Base-by-base conservation (phyloP, 2,113 vertebrate species). In the Odontesthes bonariensis region DNA sequence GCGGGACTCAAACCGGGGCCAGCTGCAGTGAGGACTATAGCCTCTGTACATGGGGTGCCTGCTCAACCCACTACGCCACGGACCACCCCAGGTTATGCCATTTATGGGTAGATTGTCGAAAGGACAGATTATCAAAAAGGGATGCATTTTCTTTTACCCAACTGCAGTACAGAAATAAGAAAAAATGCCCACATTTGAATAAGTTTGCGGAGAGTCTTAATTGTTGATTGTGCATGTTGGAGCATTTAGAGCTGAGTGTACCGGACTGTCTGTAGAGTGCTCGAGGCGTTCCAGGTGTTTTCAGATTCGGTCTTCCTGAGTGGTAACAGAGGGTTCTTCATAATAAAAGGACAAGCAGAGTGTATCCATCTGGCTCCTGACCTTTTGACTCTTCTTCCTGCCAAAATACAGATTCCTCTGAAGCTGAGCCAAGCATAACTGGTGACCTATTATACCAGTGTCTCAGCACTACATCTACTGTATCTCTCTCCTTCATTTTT, bases 281-380 rank as follows among this genome's bases (percentile, higher is more conserved):
- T 73, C 38, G 16, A 85, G 69, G 71, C 69, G 3, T 61, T 81
- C 63, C 68, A 85, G 64, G 20, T 73, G 81, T 69, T 58, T 69
- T 49, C 44, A 54, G 49, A 6, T 35, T 31, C 7, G 7, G 38
- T 31, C 40, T 4, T 67, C 64, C 55, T 55, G 52, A 0, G 40
- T 31, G 6, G 66, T 69, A 51, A 61, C 52, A 73, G 57, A 69
- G 38, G 62, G 51, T 73, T 72, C 64, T 82, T 71, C 70, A 51
- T 44, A 51, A 56, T 82, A 32, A 78, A 84, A 89, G 75, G 84
- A 85, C 79, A 69, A 73, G 75, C 56, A 56, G 55, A 73, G 51
- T 33, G 57, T 5, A 54, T 83, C 82, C 87, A 88, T 91, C 83
- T 89, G 85, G 52, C 77, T 80, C 60, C 73, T 90, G 82, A 83